Evolutionary conservation across 2,888 invertebrate genomes (phyloP).

Genomic region (Drosophila macrospina): DNA sequence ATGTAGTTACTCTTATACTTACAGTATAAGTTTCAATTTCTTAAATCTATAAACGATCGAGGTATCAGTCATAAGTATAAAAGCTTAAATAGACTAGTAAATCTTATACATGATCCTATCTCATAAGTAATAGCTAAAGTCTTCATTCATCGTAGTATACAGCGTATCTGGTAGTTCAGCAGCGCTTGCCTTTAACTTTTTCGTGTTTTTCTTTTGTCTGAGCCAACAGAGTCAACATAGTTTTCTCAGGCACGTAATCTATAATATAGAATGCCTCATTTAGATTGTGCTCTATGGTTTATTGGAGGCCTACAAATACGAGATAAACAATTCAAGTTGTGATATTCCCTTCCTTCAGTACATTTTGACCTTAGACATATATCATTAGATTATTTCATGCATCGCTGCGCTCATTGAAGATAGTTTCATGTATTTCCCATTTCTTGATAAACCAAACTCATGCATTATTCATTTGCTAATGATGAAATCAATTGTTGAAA

Average conservation of each 20-base stretch:
- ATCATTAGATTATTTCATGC: neutral
- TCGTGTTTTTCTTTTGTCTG: slow-evolving; percentile 6
- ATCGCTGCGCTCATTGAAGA: neutral
- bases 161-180: neutral
- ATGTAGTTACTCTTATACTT: neutral
- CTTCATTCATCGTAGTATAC: neutral
- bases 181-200: neutral
- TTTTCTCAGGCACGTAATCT: slow-evolving; percentile 27
- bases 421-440: neutral
- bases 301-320: slow-evolving; percentile 6
- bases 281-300: slow-evolving; percentile 14
- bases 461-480: slow-evolving; percentile 1
- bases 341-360: slow-evolving; percentile 1
- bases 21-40: neutral
- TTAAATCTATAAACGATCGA: no score
- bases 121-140: no score
- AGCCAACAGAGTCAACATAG: slow-evolving; percentile 16
- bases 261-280: slow-evolving; percentile 26
- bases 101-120: no score
- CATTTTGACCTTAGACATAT: slow-evolving; percentile 6
- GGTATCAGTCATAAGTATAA: neutral
- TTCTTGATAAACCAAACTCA: neutral
- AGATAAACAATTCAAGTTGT: slow-evolving; percentile 12
- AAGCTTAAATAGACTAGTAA: no score
- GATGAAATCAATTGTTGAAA: slow-evolving; percentile 10